phyloP scores from a whole-genome alignment of 2,888 invertebrate genomes.

The Incurvaria masculella region DNA sequence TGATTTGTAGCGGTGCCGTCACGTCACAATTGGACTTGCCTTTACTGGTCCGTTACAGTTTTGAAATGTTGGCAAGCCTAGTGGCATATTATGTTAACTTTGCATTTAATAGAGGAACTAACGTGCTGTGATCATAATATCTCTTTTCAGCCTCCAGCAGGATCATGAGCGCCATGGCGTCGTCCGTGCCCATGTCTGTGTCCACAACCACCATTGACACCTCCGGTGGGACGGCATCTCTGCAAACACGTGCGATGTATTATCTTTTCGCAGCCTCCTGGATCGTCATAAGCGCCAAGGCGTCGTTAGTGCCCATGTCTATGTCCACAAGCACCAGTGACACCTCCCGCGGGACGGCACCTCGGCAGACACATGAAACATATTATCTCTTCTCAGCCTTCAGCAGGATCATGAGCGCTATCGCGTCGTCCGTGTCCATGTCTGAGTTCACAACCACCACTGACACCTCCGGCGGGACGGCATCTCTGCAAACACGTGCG shows the following conservation, averaged over 20 bases:
- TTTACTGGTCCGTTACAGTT: too few species aligned
- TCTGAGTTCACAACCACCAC: slow-evolving; percentile 58
- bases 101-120: background rate
- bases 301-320: slow-evolving; percentile 65
- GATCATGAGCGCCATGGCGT: slow-evolving; percentile 60
- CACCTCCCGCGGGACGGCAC: background rate
- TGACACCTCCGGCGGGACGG: background rate
- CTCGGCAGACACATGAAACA: background rate
- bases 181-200: slow-evolving; percentile 63
- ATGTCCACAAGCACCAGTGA: slow-evolving; percentile 51
- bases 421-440: slow-evolving; percentile 63
- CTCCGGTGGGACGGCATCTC: background rate
- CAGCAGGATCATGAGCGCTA: slow-evolving; percentile 57
- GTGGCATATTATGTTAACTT: background rate
- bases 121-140: slow-evolving; percentile 17
- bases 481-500: background rate
- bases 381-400: slow-evolving; percentile 42
- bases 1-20: too few species aligned
- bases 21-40: too few species aligned
- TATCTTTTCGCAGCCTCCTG: slow-evolving; percentile 46
- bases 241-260: slow-evolving; percentile 13
- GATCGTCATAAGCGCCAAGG: slow-evolving; percentile 57
- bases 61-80: too few species aligned
- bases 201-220: slow-evolving; percentile 45
- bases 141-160: slow-evolving; percentile 50